Base-by-base conservation (phyloP, 2,113 vertebrate species). In the Talpa occidentalis region DNA sequence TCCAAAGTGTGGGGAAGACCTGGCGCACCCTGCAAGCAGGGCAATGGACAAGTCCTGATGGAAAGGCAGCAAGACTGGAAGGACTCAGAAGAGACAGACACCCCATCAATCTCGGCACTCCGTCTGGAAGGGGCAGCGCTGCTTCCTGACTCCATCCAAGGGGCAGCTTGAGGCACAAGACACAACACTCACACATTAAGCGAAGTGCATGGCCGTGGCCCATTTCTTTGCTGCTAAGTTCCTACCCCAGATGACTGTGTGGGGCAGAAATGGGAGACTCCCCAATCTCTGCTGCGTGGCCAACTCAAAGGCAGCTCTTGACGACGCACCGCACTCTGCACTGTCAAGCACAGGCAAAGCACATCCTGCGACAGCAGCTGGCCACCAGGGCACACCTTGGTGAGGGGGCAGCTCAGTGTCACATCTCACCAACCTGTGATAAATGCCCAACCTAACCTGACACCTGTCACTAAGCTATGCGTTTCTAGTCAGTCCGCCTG, bases 291-390 rank as follows among this genome's bases (percentile, higher is more conserved):
- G 32, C 15, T 10, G 49, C 16, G 44, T 8, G 1, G 8, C 40
- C 40, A 30, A 16, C 70, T 72, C 30, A 11, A 54, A 17, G 60
- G 62, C 35, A 30, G 44, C 49, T 44, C 70, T 35, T 28, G 6
- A 5, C 11, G 1, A 47, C 0, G 70, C 0, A 8, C 6, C 35
- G 44, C 7, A 1, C 40, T 32, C 44, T 19, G 22, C 10, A n/a
- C 11, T 16, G 9, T 5, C 72, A 82, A n/a, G 4, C 52, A 6
- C 1, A 0, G 72, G 35, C 10, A n/a, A 3, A 7, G 30, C n/a
- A n/a, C 52, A 40, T 19, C 44, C 47, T 28, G 0, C 6, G 59
- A 21, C 11, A 11, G 9, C 0, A 24, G 42, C 6, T 2, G 22
- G 24, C 4, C 28, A 8, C 52, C 54, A n/a, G 52, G 37, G 16